Evolutionary conservation across 2,113 vertebrate species (phyloP), one percentile per base, ranked within the genome.

Genomic region (Periophthalmodon schlosseri): DNA sequence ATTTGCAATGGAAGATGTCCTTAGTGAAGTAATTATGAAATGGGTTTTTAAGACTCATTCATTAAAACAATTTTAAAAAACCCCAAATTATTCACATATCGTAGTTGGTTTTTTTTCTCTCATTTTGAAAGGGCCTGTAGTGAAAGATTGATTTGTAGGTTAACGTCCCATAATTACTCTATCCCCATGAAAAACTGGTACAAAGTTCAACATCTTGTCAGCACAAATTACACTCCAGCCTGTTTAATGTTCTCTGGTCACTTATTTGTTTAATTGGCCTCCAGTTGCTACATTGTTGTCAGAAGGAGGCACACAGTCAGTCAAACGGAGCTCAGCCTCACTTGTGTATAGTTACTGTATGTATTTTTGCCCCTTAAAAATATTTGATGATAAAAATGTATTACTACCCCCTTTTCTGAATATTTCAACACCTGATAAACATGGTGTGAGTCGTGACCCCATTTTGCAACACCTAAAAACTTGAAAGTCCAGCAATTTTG

Each of bases 1-100:
- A 28, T 57, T 57, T 36, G 54, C 57, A 46, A 84, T 74, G 76
- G 69, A 58, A 68, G 61, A 64, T 63, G 63, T 46, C 20, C 54
- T 64, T 85, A 77, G 33, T 63, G 24, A 24, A 70, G 20, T 56
- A 56, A 54, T 54, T 18, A 49, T 44, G 50, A 20, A 15, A 1
- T 50, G 49, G 5, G 14, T 50, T 28, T 50, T 50, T 16, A 50
- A 50, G 18, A 16, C 16, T 44, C 6, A 44, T 11, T 44, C 28
- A 28, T 28, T 28, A 28, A 39, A 39, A 39, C 36, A 39, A 5
- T 39, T 39, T 39, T 39, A 1, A n/a, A n/a, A n/a, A n/a, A n/a
- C n/a, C n/a, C n/a, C 5, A 39, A 7, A 7, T 7, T 3, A 39
- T 39, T 44, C 39, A 44, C 8, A 28, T 44, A n/a, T n/a, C n/a